A percentile compares a stretch with the other conserved stretches of the same genome.
phyloP scores from a whole-genome alignment of 2,797 vertebrate genomes.

The Acestrorhynchus altus region DNA sequence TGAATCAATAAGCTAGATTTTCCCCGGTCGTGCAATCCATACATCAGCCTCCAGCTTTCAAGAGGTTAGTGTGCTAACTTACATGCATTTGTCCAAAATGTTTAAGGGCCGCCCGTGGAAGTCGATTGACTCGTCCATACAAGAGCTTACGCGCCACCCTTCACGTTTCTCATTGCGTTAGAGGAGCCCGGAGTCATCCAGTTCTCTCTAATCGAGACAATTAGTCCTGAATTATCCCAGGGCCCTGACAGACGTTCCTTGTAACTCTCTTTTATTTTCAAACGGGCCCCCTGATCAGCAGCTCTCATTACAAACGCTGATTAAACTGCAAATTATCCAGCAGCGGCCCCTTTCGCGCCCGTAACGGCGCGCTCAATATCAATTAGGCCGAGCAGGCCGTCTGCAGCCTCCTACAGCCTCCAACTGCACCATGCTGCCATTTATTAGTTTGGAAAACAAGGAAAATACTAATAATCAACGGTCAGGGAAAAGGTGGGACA shows the following conservation, averaged over 20 bases:
- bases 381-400: slow-evolving; percentile 96
- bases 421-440: slow-evolving; percentile 89
- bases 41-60: slow-evolving; percentile 7
- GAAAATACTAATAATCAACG: slow-evolving; percentile 99
- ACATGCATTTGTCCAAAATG: slow-evolving; percentile 38
- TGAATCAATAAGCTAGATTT: slow-evolving; percentile 10
- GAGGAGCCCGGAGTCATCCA: slow-evolving; percentile 98
- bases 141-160: slow-evolving; percentile 63
- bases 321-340: slow-evolving; percentile 99
- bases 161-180: slow-evolving; percentile 87
- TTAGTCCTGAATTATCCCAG: slow-evolving; percentile 97
- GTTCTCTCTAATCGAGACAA: slow-evolving; percentile 95
- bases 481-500: slow-evolving; percentile 73
- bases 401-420: slow-evolving; percentile 88
- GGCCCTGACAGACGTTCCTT: slow-evolving; percentile 99
- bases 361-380: slow-evolving; percentile 99
- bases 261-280: slow-evolving; percentile 99
- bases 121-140: slow-evolving; percentile 44
- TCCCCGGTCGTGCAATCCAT: background rate
- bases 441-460: slow-evolving; percentile 99
- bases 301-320: slow-evolving; percentile 99
- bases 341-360: slow-evolving; percentile 97
- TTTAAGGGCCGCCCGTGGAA: slow-evolving; percentile 68
- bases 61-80: slow-evolving; percentile 1
- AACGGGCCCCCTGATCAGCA: slow-evolving; percentile 91